Base-by-base conservation (phyloP, 2,113 vertebrate species). In the Thymallus thymallus region DNA sequence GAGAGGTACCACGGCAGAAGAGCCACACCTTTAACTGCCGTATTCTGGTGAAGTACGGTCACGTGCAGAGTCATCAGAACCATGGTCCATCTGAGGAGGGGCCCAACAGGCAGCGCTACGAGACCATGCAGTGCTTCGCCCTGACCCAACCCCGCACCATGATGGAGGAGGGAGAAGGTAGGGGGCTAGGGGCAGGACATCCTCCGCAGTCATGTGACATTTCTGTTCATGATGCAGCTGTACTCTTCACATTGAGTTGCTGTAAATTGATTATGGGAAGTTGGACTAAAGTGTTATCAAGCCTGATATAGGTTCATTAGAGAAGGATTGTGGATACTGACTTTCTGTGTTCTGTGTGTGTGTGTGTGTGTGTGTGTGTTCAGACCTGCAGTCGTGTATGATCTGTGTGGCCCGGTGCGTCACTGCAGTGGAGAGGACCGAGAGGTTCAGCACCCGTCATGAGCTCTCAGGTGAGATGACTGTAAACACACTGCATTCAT, bases 111-210 rank as follows among this genome's bases (percentile, higher is more conserved):
- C 95, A 94, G n/a, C 94, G 95, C 92, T 98, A 96, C 0, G 98
- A 99, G 90, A 96, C 95, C 24, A 99, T 99, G 98, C 98, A 99
- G 84, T 99, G 98, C 84, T 99, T 99, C 64, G 98, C 98, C 51
- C 93, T 99, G 72, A 98, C 96, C 3, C 98, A 99, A 84, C 98
- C 97, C 10, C 94, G 95, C 60, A 95, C 97, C 76, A 98, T 99
- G 94, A 95, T 99, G 93, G 98, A 99, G 82, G 98, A 99, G 77
- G 97, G 97, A 3, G 97, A 98, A 93, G 97, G 98, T 99, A 85
- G 88, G 63, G 29, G 35, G 2, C 9, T 26, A 26, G 2, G 26
- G 26, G 26, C 26, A 26, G 26, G 26, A 26, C 1, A 2, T 41
- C 35, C 35, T 41, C 7, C 35, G 9, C 35, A 41, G 30, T 29